Evolutionary conservation across 2,888 invertebrate genomes (phyloP), one percentile per base, ranked within the genome.

Genomic region (Aleiodes testaceus): DNA sequence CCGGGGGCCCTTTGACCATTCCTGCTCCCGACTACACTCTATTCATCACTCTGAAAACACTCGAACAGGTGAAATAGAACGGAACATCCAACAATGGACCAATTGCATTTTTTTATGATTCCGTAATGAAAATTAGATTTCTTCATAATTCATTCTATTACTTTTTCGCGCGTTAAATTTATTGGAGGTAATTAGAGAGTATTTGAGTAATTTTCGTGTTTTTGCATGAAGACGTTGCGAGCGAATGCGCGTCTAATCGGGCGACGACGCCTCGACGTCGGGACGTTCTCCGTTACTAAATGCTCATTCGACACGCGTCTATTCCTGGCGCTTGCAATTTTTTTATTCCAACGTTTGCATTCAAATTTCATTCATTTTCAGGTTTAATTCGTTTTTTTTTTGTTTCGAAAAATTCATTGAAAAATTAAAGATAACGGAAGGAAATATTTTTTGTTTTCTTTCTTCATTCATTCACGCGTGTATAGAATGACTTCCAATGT

Each of bases 261-360:
- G 74, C 82, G 82, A 82, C 84, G 85, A 84, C 84, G 82, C 82
- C 73, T 79, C 22, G 81, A 83, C 84, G 82, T 76, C 82, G 82
- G 75, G 80, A 80, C 83, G 81, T 79, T 72, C 75, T 75, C 74
- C 78, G 77, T 75, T 77, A 69, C 75, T 72, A 80, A 79, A 81
- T 81, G 81, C 81, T 66, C 78, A 85, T 85, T 84, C 80, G 84
- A 79, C 82, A 84, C 81, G 85, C 74, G 79, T 78, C 83, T 85
- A 85, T 85, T 85, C 81, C 79, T 77, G 80, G 80, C 14, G 65
- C 55, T 52, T 65, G 44, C 16, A 22, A 12, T 22, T 63, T n/a
- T 50, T 50, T 36, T 18, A 26, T 22, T 22, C n/a, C 22, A 52
- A 14, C 12, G 42, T 36, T 53, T 11, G 45, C 18, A 61, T 68